These are phyloP conservation scores for Oryzias woworae DNA, from an alignment of 2,113 vertebrate genomes.

Conservation along the genomic window DNA sequence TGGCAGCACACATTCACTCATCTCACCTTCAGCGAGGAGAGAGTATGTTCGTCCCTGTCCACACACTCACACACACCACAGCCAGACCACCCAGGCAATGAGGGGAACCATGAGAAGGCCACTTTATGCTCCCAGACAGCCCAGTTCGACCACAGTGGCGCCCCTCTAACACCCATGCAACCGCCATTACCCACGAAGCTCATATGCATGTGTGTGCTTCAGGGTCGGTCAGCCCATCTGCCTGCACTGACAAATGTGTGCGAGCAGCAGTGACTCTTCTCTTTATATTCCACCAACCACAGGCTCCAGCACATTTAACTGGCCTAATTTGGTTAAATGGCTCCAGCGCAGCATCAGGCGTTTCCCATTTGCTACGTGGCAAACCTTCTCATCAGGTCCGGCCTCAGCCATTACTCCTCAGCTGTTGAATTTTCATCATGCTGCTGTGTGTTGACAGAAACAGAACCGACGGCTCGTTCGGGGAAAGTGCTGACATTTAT, in stretches of 20 bases:
- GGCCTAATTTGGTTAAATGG: conserved; percentile 47
- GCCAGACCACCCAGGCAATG: conserved; percentile 76
- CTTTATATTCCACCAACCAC: conserved; percentile 55
- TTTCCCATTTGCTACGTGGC: conserved; percentile 43
- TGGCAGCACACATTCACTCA: conserved; percentile 60
- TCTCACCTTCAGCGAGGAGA: conserved; percentile 66
- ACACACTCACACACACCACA: conserved; percentile 46
- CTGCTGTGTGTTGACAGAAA: conserved; percentile 31
- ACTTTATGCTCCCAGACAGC: conserved; percentile 77
- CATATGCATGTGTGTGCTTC: conserved; percentile 43
- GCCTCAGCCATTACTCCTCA: conserved; percentile 7
- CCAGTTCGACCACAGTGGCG: conserved; percentile 74
- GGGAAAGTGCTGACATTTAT: conserved; percentile 64
- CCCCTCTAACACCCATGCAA: conserved; percentile 76
- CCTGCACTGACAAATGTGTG: conserved; percentile 57
- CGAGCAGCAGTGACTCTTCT: conserved; percentile 60
- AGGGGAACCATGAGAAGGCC: conserved; percentile 74
- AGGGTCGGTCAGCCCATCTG: conserved; percentile 32
- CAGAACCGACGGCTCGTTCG: conserved; percentile 41
- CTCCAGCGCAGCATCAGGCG: conserved; percentile 34
- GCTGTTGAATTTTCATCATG: conserved; percentile 29
- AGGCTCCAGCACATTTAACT: conserved; percentile 56
- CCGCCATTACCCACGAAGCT: conserved; percentile 64
- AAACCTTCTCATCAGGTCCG: conserved; percentile 22
- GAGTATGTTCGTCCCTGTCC: conserved; percentile 56